Evolutionary conservation across 2,797 vertebrate species (phyloP).

Genomic region (Tragopan temminckii): DNA sequence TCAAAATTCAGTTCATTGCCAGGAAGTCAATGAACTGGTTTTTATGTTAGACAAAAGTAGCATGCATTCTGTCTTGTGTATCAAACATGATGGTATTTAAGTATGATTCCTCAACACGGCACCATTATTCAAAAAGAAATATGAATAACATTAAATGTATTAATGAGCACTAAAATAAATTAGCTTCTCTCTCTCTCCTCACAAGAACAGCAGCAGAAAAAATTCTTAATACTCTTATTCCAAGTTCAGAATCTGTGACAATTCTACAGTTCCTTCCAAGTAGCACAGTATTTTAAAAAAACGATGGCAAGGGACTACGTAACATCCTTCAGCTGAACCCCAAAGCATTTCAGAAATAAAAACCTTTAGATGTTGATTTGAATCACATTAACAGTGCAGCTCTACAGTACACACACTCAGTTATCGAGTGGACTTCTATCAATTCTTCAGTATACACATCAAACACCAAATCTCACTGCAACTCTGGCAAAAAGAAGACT

Average conservation of each 20-base stretch:
- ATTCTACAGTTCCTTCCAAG: rapidly evolving
- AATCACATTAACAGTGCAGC: neutral
- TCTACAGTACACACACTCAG: neutral
- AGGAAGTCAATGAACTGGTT: neutral
- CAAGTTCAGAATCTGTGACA: neutral
- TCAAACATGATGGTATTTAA: neutral
- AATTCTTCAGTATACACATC: neutral
- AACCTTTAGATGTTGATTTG: neutral
- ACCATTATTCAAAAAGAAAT: neutral
- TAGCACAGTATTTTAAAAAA: neutral
- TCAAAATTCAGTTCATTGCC: neutral
- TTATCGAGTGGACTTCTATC: neutral
- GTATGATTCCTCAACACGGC: neutral
- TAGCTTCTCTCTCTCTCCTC: neutral
- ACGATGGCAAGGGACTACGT: rapidly evolving
- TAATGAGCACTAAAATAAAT: neutral
- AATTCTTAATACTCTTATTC: neutral
- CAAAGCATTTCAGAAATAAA: neutral
- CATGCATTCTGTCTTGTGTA: neutral
- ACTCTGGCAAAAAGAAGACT: neutral
- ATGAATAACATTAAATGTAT: neutral
- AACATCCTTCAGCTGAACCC: neutral
- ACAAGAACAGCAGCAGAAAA: neutral
- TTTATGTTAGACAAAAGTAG: neutral
- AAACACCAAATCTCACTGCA: neutral